Base-by-base conservation (phyloP, 2,888 invertebrate genomes). In the Cephonodes hylas region DNA sequence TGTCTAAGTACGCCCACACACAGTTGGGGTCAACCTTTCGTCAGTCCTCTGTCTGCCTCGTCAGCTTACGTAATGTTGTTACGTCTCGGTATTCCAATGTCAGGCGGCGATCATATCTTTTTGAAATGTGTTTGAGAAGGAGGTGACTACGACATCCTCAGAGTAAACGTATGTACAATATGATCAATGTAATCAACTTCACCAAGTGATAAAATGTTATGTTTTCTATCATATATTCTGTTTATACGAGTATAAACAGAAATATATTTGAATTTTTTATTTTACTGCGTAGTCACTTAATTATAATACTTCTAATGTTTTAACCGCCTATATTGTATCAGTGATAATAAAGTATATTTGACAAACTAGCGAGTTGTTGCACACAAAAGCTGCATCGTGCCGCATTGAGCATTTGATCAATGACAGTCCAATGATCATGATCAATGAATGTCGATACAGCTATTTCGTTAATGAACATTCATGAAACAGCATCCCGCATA, bases 1-100 rank as follows among this genome's bases (percentile, higher is more conserved):
- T 85, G 84, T 87, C 82, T 83, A 80, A 77, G 72, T 69, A 69
- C 82, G 78, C 83, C 85, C 79, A 85, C 86, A 76, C 77, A 65
- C 74, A 66, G 66, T 70, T 72, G 76, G 77, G 82, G 83, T 85
- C 84, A 81, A 77, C 77, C 80, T 85, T 84, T 88, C 84, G 79
- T 84, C 83, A 79, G 78, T 71, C 75, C 75, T 78, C 63, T 68
- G 69, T 68, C 68, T 68, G 61, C 74, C 72, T 74, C 72, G 73
- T 75, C 67, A 69, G 73, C 74, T 85, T 84, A 77, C 77, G 78
- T 69, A 71, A 75, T 69, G 66, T 66, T 67, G 68, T 69, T 70
- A 68, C 65, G 65, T 66, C 69, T 46, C 63, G 67, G 71, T 74
- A 80, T 84, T 82, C 77, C 76, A 74, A 75, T 74, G 80, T 77